Conservation (phyloP, 2,797 vertebrate species). For the Molossus alvarezi region DNA sequence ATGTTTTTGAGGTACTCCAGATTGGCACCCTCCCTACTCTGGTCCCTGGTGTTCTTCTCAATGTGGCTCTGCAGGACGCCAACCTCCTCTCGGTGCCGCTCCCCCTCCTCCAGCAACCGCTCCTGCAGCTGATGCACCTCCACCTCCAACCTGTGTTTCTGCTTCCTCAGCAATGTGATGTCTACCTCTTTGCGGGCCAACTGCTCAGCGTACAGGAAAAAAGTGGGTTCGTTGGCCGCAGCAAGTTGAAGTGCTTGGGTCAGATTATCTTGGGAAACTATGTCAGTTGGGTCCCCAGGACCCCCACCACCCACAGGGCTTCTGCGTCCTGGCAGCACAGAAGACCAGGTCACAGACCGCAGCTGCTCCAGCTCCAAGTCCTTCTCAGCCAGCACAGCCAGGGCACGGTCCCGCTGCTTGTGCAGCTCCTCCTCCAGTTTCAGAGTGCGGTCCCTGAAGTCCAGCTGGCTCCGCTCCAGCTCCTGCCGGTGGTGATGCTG, state of each 20-base stretch:
- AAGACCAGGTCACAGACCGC: slow-evolving; percentile 83
- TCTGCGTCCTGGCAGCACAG: slow-evolving; percentile 80
- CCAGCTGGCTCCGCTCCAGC: slow-evolving; percentile 90
- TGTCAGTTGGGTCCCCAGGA: accelerated
- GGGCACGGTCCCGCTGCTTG: slow-evolving; percentile 95
- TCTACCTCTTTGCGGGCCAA: slow-evolving; percentile 96
- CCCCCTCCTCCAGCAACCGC: slow-evolving; percentile 90
- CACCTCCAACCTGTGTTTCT: slow-evolving; percentile 93
- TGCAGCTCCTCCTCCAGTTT: slow-evolving; percentile 95
- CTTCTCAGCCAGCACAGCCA: slow-evolving; percentile 96
- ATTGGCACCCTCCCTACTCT: slow-evolving; percentile 96
- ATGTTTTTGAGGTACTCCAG: slow-evolving; percentile 99
- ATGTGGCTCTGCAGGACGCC: slow-evolving; percentile 88
- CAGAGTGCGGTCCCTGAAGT: slow-evolving; percentile 92
- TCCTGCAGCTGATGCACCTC: slow-evolving; percentile 93
- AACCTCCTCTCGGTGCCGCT: slow-evolving; percentile 92
- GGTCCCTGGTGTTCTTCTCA: slow-evolving; percentile 93
- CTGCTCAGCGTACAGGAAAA: slow-evolving; percentile 96
- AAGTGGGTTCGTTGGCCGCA: slow-evolving; percentile 90
- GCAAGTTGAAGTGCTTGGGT: slow-evolving; percentile 79
- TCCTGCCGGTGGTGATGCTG: slow-evolving; percentile 94
- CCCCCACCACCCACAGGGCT: background rate
- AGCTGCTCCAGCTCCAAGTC: slow-evolving; percentile 95
- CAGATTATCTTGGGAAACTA: slow-evolving; percentile 72
- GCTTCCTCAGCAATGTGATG: slow-evolving; percentile 91